Base-by-base conservation (phyloP, 2,888 invertebrate species). In the Anarsia innoxiella region DNA sequence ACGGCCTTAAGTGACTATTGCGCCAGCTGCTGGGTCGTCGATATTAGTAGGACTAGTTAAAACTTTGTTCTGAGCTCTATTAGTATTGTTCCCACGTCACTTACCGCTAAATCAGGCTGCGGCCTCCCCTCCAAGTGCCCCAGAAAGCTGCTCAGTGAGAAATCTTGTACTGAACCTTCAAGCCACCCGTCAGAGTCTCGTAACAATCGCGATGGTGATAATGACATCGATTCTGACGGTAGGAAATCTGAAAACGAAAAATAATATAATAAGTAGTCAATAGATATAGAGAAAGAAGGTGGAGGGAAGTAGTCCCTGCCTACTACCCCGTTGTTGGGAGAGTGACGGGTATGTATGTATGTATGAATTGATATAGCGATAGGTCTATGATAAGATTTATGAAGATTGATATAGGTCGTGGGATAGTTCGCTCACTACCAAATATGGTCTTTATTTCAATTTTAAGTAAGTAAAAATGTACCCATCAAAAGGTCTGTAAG, bases 91-190 rank as follows among this genome's bases (percentile, higher is more conserved):
- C 16, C 5, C 14, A 12, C 9, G 25, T 9, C 13, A 45, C 53
- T 52, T 3, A 74, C 75, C 31, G 63, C 62, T 5, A 66, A 51
- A 16, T 69, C 65, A 0, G 64, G 66, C 36, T 58, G 67, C 36
- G 64, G 61, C 1, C 70, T 50, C 0, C 91, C 92, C 60, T 95
- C 94, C 46, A 95, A 85, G 57, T 93, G 93, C 0, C 92, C 92
- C 36, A 96, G 86, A 64, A 96, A 90, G 72, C 93, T 94, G 70
- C 93, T 94, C 34, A 96, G 85, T 3, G 95, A 95, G 78, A 94
- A 93, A 75, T 96, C 95, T 37, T 90, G 91, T 31, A 92, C 93
- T 63, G 93, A 91, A 33, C 90, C 88, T 56, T 88, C 91, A 23
- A 92, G 82, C 93, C 93, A 93, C 47, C 88, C 87, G 51, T 90